A percentile compares a stretch with the other conserved stretches of the same genome.
Conservation (phyloP, 2,888 invertebrate species). For the Scaptomyza caliginosa region DNA sequence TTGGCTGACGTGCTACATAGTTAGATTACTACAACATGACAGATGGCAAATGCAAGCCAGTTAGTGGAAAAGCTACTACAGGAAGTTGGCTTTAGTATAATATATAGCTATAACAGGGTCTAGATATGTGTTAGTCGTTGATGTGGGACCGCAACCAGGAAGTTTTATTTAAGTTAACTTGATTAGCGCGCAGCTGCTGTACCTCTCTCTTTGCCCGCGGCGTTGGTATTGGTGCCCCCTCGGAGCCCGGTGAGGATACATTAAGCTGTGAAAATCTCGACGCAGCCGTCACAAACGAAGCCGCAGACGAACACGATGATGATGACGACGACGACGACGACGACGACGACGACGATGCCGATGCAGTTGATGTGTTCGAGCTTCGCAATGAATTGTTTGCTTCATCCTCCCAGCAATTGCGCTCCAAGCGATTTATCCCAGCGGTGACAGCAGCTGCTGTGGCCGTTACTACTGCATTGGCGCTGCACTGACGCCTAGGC, state of each 20-base stretch:
- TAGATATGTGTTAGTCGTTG: conserved; percentile 54
- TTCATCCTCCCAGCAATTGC: conserved; percentile 80
- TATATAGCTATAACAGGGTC: conserved; percentile 12
- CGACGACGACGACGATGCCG: conserved; percentile 57
- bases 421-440: conserved; percentile 76
- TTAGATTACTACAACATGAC: conserved; percentile 35
- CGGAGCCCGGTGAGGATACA: conserved; percentile 58
- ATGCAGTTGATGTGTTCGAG: conserved; percentile 68
- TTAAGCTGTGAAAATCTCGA: conserved; percentile 76
- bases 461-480: conserved; percentile 66
- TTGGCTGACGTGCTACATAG: background rate
- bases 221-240: conserved; percentile 78
- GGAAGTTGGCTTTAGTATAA: conserved; percentile 12
- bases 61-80: conserved; percentile 30
- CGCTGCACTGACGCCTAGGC: conserved; percentile 73
- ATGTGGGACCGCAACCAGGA: conserved; percentile 58
- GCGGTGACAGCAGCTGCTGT: conserved; percentile 78
- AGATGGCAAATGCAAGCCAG: conserved; percentile 31
- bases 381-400: conserved; percentile 61
- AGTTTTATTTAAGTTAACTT: conserved; percentile 36
- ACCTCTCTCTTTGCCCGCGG: conserved; percentile 83
- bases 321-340: conserved; percentile 71
- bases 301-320: conserved; percentile 71
- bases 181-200: conserved; percentile 58
- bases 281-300: conserved; percentile 79